These are phyloP conservation scores for Amphiduros pacificus DNA, from an alignment of 2,888 invertebrate genomes.

Conservation along the genomic window DNA sequence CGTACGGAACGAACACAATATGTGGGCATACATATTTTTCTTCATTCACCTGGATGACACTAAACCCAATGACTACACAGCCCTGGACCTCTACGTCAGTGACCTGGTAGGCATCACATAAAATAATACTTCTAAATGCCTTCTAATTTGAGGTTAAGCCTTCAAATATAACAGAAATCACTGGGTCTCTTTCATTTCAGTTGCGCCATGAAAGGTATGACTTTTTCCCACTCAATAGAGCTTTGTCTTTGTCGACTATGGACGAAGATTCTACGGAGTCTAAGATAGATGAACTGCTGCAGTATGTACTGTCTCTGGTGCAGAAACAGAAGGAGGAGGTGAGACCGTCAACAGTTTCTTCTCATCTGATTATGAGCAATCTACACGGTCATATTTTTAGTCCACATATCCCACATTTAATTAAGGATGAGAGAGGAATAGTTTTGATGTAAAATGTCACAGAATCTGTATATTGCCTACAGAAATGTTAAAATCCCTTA, in stretches of 20 bases:
- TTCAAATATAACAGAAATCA: too few relatives aligned
- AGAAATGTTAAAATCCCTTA: too few relatives aligned
- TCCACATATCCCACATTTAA: too few relatives aligned
- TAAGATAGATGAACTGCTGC: conserved; percentile 56
- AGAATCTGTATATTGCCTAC: too few relatives aligned
- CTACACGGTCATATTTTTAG: too few relatives aligned
- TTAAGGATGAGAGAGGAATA: too few relatives aligned
- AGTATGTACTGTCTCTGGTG: conserved; percentile 54
- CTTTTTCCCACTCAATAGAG: conserved; percentile 58
- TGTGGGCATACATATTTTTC: conserved; percentile 61
- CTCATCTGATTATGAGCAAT: too few relatives aligned
- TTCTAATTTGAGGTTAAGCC: too few relatives aligned
- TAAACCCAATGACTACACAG: conserved; percentile 58
- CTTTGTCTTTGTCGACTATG: conserved; percentile 54
- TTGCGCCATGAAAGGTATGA: conserved; percentile 48
- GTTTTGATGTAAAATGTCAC: too few relatives aligned
- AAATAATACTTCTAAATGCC: too few relatives aligned
- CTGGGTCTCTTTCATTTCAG: conserved; percentile 22
- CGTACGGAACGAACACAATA: conserved; percentile 58
- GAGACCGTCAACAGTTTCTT: too few relatives aligned
- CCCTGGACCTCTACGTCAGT: conserved; percentile 56
- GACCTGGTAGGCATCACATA: conserved; percentile 56
- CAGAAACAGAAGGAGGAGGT: conserved; percentile 57
- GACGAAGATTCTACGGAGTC: conserved; percentile 58
- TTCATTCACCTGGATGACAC: conserved; percentile 60